Evolutionary conservation across 1,140 invertebrate genomes (phyloP), one percentile per base, ranked within the genome.

Genomic region (Acromyrmex charruanus): DNA sequence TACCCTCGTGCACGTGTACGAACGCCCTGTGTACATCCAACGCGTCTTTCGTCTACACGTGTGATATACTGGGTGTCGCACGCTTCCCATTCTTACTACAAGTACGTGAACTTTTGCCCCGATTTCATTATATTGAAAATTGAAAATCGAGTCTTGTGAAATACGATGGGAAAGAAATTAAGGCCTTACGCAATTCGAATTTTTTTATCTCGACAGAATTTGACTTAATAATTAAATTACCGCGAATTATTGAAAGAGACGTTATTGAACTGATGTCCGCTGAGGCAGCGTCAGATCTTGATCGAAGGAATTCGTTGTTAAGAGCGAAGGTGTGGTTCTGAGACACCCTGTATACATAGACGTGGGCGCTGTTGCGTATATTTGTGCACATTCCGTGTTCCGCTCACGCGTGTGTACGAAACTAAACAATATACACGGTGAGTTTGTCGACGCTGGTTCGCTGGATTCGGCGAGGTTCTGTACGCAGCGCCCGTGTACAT

Each of bases 391-490:
- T 3, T 10, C 44, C 31, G 39, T 59, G 39, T 72, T 72, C 31
- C 44, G 44, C n/a, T 68, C 35, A 71, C 28, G 68, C 44, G 77
- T 51, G 51, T 69, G 39, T 35, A 71, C 55, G 80, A 74, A 51
- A 39, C 69, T 31, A 51, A 84, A 74, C 69, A 84, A 84, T 84
- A 51, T 75, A 84, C 69, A 88, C n/a, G 49, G 18, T 51, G n/a
- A 51, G 75, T 66, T 44, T 61, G 74, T 31, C 49, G 77, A 53
- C 51, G 55, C 44, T 87, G 59, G 63, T 28, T 61, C 55, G 74
- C 51, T 63, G 55, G 75, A 77, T 88, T 88, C 66, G 39, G 75
- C 21, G 21, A 77, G 80, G 84, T 74, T 77, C 80, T 44, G 66
- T 84, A 87, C 55, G 75, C 63, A 31, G 25, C 49, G 77, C 72